These are phyloP conservation scores for Colaptes auratus DNA, from an alignment of 2,113 vertebrate species.

Conservation along the genomic window DNA sequence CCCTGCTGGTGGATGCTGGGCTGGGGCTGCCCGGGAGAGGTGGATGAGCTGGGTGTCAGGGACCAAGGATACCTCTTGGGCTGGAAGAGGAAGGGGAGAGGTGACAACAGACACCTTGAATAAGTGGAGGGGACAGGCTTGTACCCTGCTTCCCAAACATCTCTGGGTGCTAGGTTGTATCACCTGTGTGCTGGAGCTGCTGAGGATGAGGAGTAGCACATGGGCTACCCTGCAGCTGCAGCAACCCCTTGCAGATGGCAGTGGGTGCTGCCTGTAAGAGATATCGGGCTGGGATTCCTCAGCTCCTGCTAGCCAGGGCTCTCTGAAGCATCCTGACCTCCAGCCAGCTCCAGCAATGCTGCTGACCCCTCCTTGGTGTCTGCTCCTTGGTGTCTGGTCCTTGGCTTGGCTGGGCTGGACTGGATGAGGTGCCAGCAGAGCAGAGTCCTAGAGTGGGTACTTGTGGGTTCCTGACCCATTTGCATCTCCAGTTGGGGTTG, in stretches of 20 bases:
- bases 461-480: rapidly evolving
- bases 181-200: neutral
- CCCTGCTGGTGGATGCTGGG: neutral
- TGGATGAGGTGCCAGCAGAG: neutral
- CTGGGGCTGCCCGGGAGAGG: neutral
- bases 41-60: neutral
- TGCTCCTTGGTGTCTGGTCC: rapidly evolving
- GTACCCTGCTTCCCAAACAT: neutral
- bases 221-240: rapidly evolving
- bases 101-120: neutral
- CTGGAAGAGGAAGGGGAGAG: neutral
- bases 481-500: neutral
- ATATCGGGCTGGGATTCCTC: neutral
- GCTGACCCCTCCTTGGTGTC: neutral
- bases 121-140: rapidly evolving
- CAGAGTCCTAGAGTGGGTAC: neutral
- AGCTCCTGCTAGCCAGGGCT: rapidly evolving
- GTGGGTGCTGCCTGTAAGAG: rapidly evolving
- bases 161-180: neutral
- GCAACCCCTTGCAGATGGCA: neutral
- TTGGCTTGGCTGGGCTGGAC: neutral
- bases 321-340: neutral
- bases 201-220: neutral
- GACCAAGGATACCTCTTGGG: neutral
- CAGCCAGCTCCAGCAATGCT: neutral